Evolutionary conservation across 53 echinoderm and acorn worm species (phyloP), one percentile per base, ranked within the genome.

Genomic region (Temnopleurus reevesii): DNA sequence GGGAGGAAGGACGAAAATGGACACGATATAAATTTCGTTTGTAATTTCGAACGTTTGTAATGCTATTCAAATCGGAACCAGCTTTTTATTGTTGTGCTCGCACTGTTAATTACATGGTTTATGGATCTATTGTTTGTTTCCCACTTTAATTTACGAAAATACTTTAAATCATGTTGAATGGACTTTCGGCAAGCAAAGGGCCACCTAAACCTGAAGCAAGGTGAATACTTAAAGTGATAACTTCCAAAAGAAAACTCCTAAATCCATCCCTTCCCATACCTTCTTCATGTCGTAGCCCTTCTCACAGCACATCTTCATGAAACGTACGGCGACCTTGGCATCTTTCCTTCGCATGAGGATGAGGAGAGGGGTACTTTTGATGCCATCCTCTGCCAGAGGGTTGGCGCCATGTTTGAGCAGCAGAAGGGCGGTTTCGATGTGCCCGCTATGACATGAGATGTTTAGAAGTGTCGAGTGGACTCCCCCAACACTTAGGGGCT

Each of bases 361-460:
- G 77, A 77, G 44, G 77, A 77, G 46, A 23, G 77, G 77, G 46
- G 77, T 77, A 25, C 44, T 21, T 6, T 77, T 77, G 1, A 24
- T 5, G 18, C 45, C 24, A n/a, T 77, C 77, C 21, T 45, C 46
- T 26, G 2, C 46, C 2, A 63, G 63, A 34, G 63, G 63, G 10
- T 63, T 63, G 30, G 63, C 63, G 3, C 63, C 63, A 18, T 63
- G 30, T 8, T 33, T 18, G 5, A 63, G 46, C 7, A 77, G 77
- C 10, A 77, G 77, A 9, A 45, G 77, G 21, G 77, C 77, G 2
- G 77, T 77, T 2, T 77, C 46, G 12, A 45, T 43, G 8, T 77
- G 77, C 4, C 44, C 19, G 18, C 44, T 77, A 45, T 46, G 45
- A 34, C 77, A 77, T 2, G 27, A 41, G 24, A 77, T 27, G 77